Conservation (phyloP, 2,888 invertebrate species). For the Ornithoptera alexandrae region DNA sequence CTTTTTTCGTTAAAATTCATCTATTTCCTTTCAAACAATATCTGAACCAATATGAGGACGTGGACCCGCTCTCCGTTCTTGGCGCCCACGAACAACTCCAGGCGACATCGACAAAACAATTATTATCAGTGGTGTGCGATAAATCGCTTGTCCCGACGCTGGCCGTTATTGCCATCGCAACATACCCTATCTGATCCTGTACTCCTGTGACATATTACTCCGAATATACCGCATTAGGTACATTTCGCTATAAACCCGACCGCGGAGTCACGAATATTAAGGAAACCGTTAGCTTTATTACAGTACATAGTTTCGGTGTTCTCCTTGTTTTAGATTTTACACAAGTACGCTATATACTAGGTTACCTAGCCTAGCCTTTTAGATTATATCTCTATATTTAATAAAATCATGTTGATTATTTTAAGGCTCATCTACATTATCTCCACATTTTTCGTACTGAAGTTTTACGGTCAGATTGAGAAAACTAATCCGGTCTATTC, state of each 20-base stretch:
- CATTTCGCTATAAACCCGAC: slow-evolving; percentile 37
- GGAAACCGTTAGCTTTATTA: slow-evolving; percentile 21
- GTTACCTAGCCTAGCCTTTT: not conserved
- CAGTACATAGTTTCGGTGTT: slow-evolving; percentile 23
- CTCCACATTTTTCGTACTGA: too few relatives aligned
- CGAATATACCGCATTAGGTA: slow-evolving; percentile 44
- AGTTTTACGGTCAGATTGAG: too few relatives aligned
- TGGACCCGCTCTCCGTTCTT: slow-evolving; percentile 39
- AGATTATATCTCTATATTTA: not conserved
- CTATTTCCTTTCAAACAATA: too few relatives aligned
- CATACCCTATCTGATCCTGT: slow-evolving; percentile 53
- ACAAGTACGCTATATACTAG: not conserved
- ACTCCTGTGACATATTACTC: slow-evolving; percentile 55
- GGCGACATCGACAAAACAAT: slow-evolving; percentile 58
- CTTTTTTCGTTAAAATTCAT: too few relatives aligned
- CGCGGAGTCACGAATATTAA: slow-evolving; percentile 43
- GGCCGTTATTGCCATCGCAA: slow-evolving; percentile 52
- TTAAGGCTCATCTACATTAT: too few relatives aligned
- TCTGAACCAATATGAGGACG: slow-evolving; percentile 36
- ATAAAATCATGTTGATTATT: too few relatives aligned
- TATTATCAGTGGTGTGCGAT: slow-evolving; percentile 52
- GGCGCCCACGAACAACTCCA: slow-evolving; percentile 59
- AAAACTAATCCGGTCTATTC: too few relatives aligned
- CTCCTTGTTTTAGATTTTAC: slow-evolving; percentile 16
- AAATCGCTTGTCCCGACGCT: slow-evolving; percentile 52